Evolutionary conservation across 2,113 vertebrate genomes (phyloP).

Genomic region (Edolisoma coerulescens): DNA sequence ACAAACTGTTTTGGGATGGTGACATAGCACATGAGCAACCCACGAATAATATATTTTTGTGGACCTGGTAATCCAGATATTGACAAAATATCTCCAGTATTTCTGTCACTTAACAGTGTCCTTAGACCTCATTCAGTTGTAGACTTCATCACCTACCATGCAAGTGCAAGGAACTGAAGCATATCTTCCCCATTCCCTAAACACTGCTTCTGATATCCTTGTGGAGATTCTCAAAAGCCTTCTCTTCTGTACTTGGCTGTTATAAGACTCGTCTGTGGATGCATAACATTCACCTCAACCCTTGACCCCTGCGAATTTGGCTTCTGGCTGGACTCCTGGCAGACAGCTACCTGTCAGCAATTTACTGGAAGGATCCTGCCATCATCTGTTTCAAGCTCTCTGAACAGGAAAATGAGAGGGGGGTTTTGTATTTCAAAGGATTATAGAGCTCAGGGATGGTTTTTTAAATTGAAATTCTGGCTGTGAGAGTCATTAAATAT

Average conservation of each 20-base stretch:
- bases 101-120: neutral
- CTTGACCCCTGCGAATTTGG: neutral
- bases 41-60: neutral
- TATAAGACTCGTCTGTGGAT: neutral
- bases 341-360: neutral
- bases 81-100: neutral
- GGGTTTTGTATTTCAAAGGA: slow-evolving; percentile 47
- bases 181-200: neutral
- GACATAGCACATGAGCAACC: neutral
- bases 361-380: neutral
- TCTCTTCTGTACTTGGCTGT: neutral
- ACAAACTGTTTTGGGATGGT: neutral
- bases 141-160: neutral
- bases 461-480: slow-evolving; percentile 25
- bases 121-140: neutral
- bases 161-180: neutral
- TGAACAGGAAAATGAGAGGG: neutral
- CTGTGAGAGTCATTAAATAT: slow-evolving; percentile 5
- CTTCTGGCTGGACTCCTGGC: neutral
- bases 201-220: neutral
- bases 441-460: neutral
- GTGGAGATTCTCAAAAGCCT: neutral
- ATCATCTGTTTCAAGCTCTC: neutral
- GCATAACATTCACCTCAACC: neutral
- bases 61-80: neutral